Base-by-base conservation (phyloP, 1,140 invertebrate genomes). In the Tetragonula clypearis region DNA sequence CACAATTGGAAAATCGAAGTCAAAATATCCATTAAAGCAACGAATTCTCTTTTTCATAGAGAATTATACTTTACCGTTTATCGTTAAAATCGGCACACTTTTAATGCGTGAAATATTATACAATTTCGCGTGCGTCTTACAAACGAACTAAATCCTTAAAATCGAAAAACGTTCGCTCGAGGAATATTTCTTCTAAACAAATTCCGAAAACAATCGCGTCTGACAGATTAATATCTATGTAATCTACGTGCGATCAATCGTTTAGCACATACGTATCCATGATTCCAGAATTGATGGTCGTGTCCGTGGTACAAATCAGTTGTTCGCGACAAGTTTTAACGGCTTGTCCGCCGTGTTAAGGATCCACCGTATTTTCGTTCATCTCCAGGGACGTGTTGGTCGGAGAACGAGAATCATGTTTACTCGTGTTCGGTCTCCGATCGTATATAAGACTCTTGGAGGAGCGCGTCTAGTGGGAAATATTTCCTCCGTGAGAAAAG, bases 401-500 rank as follows among this genome's bases (percentile, higher is more conserved):
- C 66, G 56, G n/a, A 68, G 17, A 76, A 79, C 55, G 41, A 71
- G 82, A 84, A 84, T 79, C 82, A 55, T 78, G 82, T 84, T 84
- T 84, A 71, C 82, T 41, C 65, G 75, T 78, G 56, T 58, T 17
- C 21, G 66, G 55, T 71, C 75, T 21, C 82, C 35, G 74, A 84
- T 78, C 82, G 75, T 84, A 84, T 79, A 84, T 68, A 84, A 69
- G 82, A 71, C 74, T 83, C 81, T 65, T 66, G 65, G 53, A 58
- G 65, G 14, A 78, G 55, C 65, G 55, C 55, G 82, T 84, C 82
- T 84, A 62, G 82, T 84, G 82, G 82, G 82, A 84, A 84, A 79
- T 84, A 84, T 79, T 84, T 84, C 60, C 82, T 71, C 82, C 6
- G 82, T 84, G 82, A 84, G 41, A 49, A 49, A 84, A 84, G 82